Base-by-base conservation (phyloP, 2,797 vertebrate species). In the Spinus pinus region DNA sequence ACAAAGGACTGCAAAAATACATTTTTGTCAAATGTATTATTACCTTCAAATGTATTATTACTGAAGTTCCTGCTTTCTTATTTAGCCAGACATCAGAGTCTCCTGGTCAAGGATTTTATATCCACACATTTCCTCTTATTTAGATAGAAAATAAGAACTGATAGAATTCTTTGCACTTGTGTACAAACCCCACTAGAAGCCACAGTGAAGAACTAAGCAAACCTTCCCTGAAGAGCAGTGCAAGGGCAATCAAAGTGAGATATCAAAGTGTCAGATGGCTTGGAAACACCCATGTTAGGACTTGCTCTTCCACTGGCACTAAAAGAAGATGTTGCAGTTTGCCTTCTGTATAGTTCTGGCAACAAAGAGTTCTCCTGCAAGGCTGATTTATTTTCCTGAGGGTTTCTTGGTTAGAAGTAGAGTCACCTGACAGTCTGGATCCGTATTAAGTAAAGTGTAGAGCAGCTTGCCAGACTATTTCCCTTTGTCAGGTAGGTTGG, bases 391-490 rank as follows among this genome's bases (percentile, higher is more conserved):
- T 78, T 81, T 83, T 67, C 72, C 54, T 6, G 6, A 22, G 58
- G 65, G 69, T 91, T 92, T 91, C 86, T 90, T 92, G 44, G 21
- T 91, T 90, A 81, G 79, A 80, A 82, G 28, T 23, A 79, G 54
- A 61, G 61, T 80, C 84, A 94, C 33, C 47, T 86, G 80, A 73
- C 58, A 77, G 35, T 35, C 64, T 51, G 69, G 35, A 58, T 86
- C 57, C 3, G 15, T 49, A 35, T 58, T 80, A 58, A 81, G 56
- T 30, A 75, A 85, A 91, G 46, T 1, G 2, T 28, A 88, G 50
- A 90, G 69, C 31, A 69, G 61, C 73, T 90, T 95, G 93, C 88
- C 90, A 95, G 73, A 67, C 66, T 82, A 47, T 86, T 96, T 91
- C 31, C 37, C 20, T 78, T 83, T 78, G 53, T 73, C 81, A 75